Base-by-base conservation (phyloP, 92 coral and sea anemone genomes). In the Hydrozoanthus gracilis region DNA sequence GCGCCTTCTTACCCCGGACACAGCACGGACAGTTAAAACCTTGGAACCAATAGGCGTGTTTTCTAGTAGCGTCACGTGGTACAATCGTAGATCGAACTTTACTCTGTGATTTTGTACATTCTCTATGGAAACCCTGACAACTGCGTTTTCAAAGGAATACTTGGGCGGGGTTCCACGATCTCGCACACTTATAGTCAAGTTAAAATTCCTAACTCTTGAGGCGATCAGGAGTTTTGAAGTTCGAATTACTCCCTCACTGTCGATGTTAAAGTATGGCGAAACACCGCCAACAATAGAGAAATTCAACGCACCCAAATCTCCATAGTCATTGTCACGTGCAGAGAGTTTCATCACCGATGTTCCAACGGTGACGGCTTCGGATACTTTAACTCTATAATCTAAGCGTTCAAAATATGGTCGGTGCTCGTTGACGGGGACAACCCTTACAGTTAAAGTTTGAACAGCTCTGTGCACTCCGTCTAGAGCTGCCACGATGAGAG, bases 11-110 rank as follows among this genome's bases (percentile, higher is more conserved):
- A 90, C 46, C 16, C 95, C 95, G 1, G 92, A 77, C 12, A 95
- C 93, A 5, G 98, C 98, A 5, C 98, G 93, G 58, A 95, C 98
- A 2, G 88, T 90, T 10, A 95, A 88, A 82, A 95, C 88, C 15
- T 83, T 87, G 4, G 94, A 82, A 14, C 94, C 91, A 3, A 88
- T 69, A 6, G 92, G 93, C 71, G 88, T 95, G 61, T 91, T 92
- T 52, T 95, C 98, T 44, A 86, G 78, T 4, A 95, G 65, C 2
- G 95, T 64, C 68, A 91, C 89, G 71, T 87, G 68, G 70, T 95
- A 95, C 64, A 78, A 35, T 13, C 92, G 92, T 46, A 95, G 90
- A 54, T 93, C 96, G 76, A 95, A 95, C 67, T 83, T 95, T 1
- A 95, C 91, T 87, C 89, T 93, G 88, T 93, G 89, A 44, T 90